phyloP scores from a whole-genome alignment of 2,888 invertebrate species.

The Baccha elongata region DNA sequence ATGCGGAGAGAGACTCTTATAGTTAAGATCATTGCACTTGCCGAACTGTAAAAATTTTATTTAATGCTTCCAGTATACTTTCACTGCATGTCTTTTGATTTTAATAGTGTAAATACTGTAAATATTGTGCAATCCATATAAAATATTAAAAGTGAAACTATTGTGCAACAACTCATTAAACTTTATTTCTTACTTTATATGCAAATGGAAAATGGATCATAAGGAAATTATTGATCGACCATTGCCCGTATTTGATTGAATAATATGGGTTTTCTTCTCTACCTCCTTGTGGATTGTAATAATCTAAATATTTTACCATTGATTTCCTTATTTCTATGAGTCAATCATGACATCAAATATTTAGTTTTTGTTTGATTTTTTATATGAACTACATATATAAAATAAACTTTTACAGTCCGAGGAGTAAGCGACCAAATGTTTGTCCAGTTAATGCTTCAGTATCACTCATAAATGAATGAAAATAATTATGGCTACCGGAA shows the following conservation, averaged over 20 bases:
- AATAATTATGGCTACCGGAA: too few relatives aligned
- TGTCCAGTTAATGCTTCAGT: too few relatives aligned
- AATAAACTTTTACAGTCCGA: too few relatives aligned
- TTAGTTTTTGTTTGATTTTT: too few relatives aligned
- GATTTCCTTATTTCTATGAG: constrained; percentile 1
- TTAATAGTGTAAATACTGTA: background rate
- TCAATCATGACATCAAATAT: too few relatives aligned
- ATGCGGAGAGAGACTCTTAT: background rate
- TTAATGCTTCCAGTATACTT: constrained; percentile 36
- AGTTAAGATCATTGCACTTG: constrained; percentile 31
- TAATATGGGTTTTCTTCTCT: too few relatives aligned
- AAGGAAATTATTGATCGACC: constrained; percentile 31
- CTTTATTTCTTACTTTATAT: constrained; percentile 34
- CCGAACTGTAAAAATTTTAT: constrained; percentile 7
- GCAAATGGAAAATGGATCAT: constrained; percentile 44
- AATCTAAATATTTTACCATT: background rate
- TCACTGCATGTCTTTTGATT: constrained; percentile 17
- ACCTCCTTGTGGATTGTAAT: too few relatives aligned
- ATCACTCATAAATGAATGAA: too few relatives aligned
- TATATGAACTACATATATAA: too few relatives aligned
- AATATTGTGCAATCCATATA: constrained; percentile 32
- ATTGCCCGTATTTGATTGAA: too few relatives aligned
- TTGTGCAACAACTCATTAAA: constrained; percentile 36
- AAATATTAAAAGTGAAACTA: background rate
- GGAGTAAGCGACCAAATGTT: too few relatives aligned